Percentiles rank a stretch among this genome's conserved stretches.
Conservation (phyloP, 1,140 invertebrate genomes). For the Globodera rostochiensis region DNA sequence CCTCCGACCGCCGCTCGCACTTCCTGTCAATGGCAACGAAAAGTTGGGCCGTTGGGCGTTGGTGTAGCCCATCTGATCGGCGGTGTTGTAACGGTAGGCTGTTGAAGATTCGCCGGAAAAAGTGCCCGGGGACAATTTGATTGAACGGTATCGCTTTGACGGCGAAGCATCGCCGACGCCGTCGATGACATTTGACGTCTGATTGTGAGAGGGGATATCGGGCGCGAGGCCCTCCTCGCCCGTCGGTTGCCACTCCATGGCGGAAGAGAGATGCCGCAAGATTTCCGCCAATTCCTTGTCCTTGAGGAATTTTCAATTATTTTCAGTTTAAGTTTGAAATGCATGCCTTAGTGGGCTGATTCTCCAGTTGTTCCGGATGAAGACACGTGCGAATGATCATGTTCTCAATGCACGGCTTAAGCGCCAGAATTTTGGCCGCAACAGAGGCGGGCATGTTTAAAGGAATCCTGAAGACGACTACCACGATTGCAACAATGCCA, state of each 20-base stretch:
- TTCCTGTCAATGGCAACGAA: not conserved
- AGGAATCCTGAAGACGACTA: slow-evolving; percentile 74
- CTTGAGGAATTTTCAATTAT: not conserved
- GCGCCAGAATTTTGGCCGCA: slow-evolving; percentile 80
- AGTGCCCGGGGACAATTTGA: slow-evolving; percentile 5
- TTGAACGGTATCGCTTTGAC: slow-evolving; percentile 1
- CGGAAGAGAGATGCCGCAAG: slow-evolving; percentile 32
- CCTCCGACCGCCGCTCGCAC: not conserved
- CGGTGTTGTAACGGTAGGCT: not conserved
- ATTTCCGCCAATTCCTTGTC: slow-evolving; percentile 33
- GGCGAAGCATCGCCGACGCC: not conserved
- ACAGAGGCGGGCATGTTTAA: slow-evolving; percentile 78
- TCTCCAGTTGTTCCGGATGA: slow-evolving; percentile 73
- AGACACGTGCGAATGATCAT: slow-evolving; percentile 78
- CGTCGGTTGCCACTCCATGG: slow-evolving; percentile 28
- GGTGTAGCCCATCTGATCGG: not conserved
- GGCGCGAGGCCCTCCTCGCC: slow-evolving; percentile 33
- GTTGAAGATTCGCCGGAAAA: not conserved
- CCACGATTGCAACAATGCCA: not conserved
- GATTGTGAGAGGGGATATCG: not conserved
- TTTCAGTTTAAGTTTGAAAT: not conserved
- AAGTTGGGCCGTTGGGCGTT: slow-evolving; percentile 1
- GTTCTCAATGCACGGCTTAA: slow-evolving; percentile 83
- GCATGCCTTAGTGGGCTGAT: slow-evolving; percentile 6
- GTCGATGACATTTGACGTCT: not conserved